Evolutionary conservation across 2,797 vertebrate genomes (phyloP), one percentile per base, ranked within the genome.

Genomic region (Pseudomugil tenellus): DNA sequence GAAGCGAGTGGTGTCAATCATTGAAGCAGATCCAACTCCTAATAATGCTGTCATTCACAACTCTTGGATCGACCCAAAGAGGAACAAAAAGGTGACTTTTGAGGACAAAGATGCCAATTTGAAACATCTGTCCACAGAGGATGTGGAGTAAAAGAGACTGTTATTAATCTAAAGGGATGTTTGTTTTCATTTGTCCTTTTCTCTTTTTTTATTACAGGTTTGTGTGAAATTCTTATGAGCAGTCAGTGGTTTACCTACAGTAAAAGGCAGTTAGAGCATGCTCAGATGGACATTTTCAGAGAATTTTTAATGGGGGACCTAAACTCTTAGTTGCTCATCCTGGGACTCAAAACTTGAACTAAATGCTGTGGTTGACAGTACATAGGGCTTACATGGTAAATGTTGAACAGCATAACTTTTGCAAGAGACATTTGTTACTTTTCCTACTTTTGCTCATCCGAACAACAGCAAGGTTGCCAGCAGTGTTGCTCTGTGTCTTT

Each of bases 1-100:
- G 94, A 98, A 98, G 74, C 84, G 97, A 77, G 97, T 97, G 63
- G 97, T 98, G 90, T 98, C 97, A 14, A 97, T 98, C 89, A 96
- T 97, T 67, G 96, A 98, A 93, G 96, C 96, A 10, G 97, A 97
- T 61, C 96, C 96, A 17, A 91, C 96, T 82, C 97, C 96, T 58
- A 97, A 97, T 82, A 97, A 97, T 0, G 95, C 97, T 73, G 92
- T 98, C 81, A 97, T 98, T 88, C 97, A 96, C 84, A 98, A 98
- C 84, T 98, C 97, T 68, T 98, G 96, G 97, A 97, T 98, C 68
- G 96, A 98, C 80, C 96, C 96, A 83, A 96, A 97, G 88, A 95
- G 96, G 91, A 98, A 95, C 90, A 97, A 96, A 93, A 96, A 96
- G 84, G 95, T 97, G 80, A 94, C 95, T 49, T 96, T 96, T 83